phyloP scores from a whole-genome alignment of 2,113 vertebrate species.

The Eublepharis macularius region DNA sequence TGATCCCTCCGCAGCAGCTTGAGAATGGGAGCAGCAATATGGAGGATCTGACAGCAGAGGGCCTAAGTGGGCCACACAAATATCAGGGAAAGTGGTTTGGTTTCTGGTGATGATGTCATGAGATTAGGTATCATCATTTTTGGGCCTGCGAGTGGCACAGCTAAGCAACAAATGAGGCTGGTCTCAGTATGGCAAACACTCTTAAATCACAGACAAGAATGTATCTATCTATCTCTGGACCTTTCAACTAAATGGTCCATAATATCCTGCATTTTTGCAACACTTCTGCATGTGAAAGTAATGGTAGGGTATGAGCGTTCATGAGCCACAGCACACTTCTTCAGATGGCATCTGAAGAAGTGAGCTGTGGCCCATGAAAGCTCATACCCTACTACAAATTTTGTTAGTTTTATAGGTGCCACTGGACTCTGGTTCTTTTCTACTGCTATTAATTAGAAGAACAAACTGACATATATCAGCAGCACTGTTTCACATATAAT shows the following conservation, averaged over 20 bases:
- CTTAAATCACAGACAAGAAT: background rate
- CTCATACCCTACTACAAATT: no score
- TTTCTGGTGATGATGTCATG: rapidly evolving
- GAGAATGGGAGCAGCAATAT: background rate
- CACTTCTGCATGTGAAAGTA: background rate
- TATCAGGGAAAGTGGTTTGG: background rate
- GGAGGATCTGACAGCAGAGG: constrained; percentile 17
- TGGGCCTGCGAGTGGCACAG: rapidly evolving
- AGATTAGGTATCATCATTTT: background rate
- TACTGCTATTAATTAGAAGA: background rate
- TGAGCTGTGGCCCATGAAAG: no score
- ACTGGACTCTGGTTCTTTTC: no score
- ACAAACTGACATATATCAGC: background rate
- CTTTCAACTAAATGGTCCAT: background rate
- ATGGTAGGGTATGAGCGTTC: no score
- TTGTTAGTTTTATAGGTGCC: no score
- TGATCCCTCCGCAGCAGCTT: rapidly evolving
- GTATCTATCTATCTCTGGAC: background rate
- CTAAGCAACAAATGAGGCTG: background rate
- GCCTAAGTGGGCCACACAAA: background rate
- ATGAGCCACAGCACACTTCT: no score
- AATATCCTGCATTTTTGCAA: background rate
- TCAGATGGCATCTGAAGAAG: no score
- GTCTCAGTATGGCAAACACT: background rate
- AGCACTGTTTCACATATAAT: no score